phyloP scores from a whole-genome alignment of 2,113 vertebrate species.

The Ahaetulla prasina region DNA sequence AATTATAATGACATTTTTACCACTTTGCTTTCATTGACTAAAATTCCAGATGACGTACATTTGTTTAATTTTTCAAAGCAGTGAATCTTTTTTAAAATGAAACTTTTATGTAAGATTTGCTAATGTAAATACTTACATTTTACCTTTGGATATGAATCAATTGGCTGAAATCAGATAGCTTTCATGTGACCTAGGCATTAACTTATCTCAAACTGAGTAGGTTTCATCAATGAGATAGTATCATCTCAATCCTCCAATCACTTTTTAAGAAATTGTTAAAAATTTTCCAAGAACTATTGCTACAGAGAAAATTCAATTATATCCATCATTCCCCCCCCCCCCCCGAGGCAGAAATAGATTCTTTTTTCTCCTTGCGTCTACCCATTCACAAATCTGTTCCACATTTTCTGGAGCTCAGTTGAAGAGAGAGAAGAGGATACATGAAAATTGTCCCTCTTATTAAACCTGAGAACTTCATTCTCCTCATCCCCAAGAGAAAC shows the following conservation, averaged over 20 bases:
- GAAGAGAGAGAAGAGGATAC: neutral
- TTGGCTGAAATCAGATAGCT: neutral
- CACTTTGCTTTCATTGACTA: neutral
- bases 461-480: neutral
- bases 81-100: neutral
- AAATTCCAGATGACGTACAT: neutral
- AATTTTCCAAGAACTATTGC: neutral
- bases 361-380: neutral
- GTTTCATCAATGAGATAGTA: neutral
- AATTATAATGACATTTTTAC: slow-evolving; percentile 17
- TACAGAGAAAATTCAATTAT: neutral
- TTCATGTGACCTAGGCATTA: neutral
- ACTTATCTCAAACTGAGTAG: neutral
- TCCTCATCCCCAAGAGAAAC: neutral
- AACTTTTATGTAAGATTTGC: neutral
- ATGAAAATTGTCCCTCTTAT: neutral
- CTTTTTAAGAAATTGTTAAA: neutral
- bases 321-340: neutral
- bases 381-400: too few relatives aligned
- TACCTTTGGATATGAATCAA: neutral
- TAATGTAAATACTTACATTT: neutral
- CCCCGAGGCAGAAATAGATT: neutral
- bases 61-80: neutral
- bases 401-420: neutral
- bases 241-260: neutral